These are phyloP conservation scores for Eurois occulta DNA, from an alignment of 2,888 invertebrate species.

Conservation along the genomic window DNA sequence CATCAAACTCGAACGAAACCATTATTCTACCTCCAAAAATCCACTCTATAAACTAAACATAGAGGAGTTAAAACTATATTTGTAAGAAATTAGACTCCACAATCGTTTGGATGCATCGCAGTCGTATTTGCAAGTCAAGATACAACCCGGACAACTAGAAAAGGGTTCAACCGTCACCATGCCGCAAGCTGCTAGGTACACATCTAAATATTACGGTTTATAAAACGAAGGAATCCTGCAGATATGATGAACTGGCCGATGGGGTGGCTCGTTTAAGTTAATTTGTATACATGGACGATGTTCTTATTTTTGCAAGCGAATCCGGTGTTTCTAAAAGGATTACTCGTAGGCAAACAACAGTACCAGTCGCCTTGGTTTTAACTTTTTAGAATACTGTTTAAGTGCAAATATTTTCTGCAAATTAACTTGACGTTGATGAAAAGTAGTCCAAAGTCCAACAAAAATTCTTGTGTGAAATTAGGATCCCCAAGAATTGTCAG, in stretches of 20 bases:
- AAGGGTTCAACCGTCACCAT: constrained; percentile 83
- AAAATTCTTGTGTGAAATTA: not conserved
- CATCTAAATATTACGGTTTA: constrained; percentile 72
- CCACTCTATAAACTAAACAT: constrained; percentile 71
- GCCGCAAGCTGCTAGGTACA: constrained; percentile 85
- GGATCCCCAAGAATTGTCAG: not conserved
- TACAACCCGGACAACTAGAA: constrained; percentile 62
- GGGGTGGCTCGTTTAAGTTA: constrained; percentile 18
- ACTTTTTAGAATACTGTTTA: not conserved
- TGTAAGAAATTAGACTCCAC: constrained; percentile 67
- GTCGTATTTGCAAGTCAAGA: constrained; percentile 66
- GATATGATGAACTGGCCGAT: constrained; percentile 56
- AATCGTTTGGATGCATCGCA: constrained; percentile 78
- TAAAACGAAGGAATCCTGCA: constrained; percentile 52
- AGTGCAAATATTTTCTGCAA: not conserved
- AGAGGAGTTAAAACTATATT: constrained; percentile 55
- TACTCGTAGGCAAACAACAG: not conserved
- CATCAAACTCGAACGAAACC: constrained; percentile 31
- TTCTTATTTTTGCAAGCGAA: not conserved
- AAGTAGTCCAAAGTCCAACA: not conserved
- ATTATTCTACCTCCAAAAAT: constrained; percentile 66
- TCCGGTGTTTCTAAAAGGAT: not conserved
- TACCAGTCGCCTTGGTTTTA: not conserved
- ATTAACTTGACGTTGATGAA: not conserved
- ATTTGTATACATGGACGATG: constrained; percentile 8